These are phyloP conservation scores for Lycaena phlaeas DNA, from an alignment of 2,888 invertebrate genomes.

Conservation along the genomic window DNA sequence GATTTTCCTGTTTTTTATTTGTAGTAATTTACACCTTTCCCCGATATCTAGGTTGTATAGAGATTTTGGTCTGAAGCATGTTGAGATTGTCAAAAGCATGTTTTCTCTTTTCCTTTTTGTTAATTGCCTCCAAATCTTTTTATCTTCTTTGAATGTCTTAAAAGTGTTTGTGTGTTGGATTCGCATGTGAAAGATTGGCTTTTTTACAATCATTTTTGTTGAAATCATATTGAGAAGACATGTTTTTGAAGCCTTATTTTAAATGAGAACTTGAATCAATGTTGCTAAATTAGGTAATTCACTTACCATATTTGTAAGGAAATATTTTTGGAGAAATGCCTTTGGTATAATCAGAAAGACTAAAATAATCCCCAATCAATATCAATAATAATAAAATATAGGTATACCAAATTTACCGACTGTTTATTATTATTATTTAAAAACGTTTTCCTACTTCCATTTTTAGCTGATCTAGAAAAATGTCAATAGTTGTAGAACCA, in stretches of 20 bases:
- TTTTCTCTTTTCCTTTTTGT: slow-evolving; percentile 44
- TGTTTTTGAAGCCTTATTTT: slow-evolving; percentile 27
- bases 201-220: slow-evolving; percentile 19
- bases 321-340: too few species aligned
- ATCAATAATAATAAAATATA: too few species aligned
- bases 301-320: too few species aligned
- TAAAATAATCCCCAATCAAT: too few species aligned
- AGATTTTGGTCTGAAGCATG: slow-evolving; percentile 15
- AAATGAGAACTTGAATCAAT: background rate
- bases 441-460: too few species aligned
- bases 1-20: too few species aligned
- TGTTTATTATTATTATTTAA: too few species aligned
- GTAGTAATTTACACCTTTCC: too few species aligned
- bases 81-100: slow-evolving; percentile 41
- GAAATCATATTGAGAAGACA: slow-evolving; percentile 35
- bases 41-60: slow-evolving; percentile 20
- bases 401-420: too few species aligned
- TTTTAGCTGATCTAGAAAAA: too few species aligned
- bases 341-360: too few species aligned
- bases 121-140: slow-evolving; percentile 29
- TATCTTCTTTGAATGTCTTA: slow-evolving; percentile 27
- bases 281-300: background rate
- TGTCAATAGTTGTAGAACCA: too few species aligned
- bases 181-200: slow-evolving; percentile 23
- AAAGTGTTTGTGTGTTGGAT: slow-evolving; percentile 17